Evolutionary conservation across 1,140 invertebrate genomes (phyloP).

Genomic region (Aphidius gifuensis): DNA sequence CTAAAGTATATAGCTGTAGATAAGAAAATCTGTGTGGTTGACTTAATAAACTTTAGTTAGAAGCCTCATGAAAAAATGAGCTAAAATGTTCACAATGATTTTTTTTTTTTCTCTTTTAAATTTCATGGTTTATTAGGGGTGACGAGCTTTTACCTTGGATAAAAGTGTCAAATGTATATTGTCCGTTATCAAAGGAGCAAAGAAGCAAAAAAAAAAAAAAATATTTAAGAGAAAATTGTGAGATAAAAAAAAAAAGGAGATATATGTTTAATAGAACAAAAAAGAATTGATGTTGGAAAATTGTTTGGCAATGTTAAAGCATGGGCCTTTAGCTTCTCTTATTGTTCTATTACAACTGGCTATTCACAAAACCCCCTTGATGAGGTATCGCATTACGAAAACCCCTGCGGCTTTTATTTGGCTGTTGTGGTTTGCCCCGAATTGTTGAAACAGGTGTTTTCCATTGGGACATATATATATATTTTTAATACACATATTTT

Average conservation of each 20-base stretch:
- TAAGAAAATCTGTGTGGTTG: conserved; percentile 39
- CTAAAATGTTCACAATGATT: no score
- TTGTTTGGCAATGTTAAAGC: not conserved
- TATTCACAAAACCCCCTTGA: conserved; percentile 1
- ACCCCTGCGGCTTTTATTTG: not conserved
- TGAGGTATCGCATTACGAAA: conserved; percentile 7
- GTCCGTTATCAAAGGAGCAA: no score
- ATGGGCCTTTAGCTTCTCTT: conserved; percentile 5
- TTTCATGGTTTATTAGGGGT: no score
- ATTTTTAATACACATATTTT: not conserved
- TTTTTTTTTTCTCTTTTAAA: no score
- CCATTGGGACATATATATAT: not conserved
- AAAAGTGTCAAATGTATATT: no score
- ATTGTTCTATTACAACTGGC: not conserved
- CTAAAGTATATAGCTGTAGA: conserved; percentile 28
- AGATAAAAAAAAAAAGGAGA: no score
- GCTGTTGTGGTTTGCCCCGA: not conserved
- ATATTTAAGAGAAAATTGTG: no score
- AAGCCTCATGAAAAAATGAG: conserved; percentile 27
- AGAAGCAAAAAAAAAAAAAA: no score
- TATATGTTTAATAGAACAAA: no score
- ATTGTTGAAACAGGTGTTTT: conserved; percentile 2
- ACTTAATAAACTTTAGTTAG: conserved; percentile 42
- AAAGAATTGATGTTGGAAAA: not conserved
- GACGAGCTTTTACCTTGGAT: no score